Conservation (phyloP, 2,113 vertebrate species). For the Gymnogyps californianus region DNA sequence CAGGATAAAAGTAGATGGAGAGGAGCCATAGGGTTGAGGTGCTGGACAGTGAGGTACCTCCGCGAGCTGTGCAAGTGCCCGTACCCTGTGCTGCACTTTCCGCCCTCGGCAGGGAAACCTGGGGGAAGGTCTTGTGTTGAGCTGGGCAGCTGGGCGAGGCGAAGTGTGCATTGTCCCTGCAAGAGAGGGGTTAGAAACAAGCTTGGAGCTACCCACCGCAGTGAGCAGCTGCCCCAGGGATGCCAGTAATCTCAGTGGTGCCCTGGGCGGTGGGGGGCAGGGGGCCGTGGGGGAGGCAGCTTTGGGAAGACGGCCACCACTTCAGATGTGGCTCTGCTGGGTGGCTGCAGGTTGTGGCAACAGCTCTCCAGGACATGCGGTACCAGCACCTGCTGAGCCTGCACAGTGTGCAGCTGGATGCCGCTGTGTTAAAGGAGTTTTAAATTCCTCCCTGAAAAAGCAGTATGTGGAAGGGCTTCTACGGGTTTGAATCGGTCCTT, state of each 20-base stretch:
- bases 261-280: background rate
- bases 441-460: background rate
- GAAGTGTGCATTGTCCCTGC: background rate
- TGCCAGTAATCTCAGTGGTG: background rate
- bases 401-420: background rate
- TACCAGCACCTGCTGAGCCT: background rate
- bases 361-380: background rate
- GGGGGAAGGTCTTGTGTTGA: background rate
- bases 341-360: rapidly evolving
- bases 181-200: background rate
- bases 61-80: rapidly evolving
- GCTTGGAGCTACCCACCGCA: background rate
- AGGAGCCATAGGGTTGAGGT: background rate
- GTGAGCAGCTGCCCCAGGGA: background rate
- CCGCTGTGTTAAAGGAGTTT: background rate
- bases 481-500: background rate
- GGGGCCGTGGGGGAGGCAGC: background rate
- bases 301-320: background rate
- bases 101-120: rapidly evolving
- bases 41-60: background rate
- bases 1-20: background rate
- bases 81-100: rapidly evolving
- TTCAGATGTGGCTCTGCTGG: background rate
- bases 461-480: background rate
- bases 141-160: background rate